phyloP scores from a whole-genome alignment of 2,113 vertebrate genomes.

The Sula dactylatra region DNA sequence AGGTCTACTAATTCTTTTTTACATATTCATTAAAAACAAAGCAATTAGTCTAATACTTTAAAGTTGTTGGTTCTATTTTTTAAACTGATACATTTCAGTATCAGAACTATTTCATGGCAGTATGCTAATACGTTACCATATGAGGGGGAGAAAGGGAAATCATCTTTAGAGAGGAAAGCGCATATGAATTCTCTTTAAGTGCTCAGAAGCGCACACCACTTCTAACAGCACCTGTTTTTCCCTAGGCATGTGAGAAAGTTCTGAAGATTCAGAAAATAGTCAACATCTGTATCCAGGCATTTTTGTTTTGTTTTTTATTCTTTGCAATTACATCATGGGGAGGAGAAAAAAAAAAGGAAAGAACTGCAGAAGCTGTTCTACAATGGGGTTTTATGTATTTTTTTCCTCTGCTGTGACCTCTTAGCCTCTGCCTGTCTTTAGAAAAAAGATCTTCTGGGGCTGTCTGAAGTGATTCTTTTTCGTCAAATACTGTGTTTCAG shows the following conservation, averaged over 20 bases:
- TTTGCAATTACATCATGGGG: background rate
- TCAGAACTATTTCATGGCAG: background rate
- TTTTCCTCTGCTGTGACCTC: background rate
- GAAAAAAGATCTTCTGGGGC: background rate
- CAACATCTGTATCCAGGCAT: background rate
- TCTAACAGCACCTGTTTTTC: conserved; percentile 40
- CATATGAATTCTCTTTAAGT: background rate
- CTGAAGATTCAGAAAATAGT: background rate
- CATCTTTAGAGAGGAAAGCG: background rate
- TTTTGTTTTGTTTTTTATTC: background rate
- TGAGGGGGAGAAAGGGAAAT: background rate
- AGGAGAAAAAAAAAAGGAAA: no score
- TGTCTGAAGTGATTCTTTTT: background rate
- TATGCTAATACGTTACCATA: background rate
- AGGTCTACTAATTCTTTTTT: background rate
- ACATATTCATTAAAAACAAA: background rate
- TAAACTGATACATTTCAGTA: background rate
- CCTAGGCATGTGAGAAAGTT: conserved; percentile 5
- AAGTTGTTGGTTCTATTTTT: background rate
- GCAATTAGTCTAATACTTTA: background rate
- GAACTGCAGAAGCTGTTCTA: background rate
- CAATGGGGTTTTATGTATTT: background rate
- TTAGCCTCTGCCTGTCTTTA: background rate
- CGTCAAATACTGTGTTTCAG: background rate
- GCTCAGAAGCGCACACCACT: background rate